A percentile compares a stretch with the other conserved stretches of the same genome.
phyloP scores from a whole-genome alignment of 2,888 invertebrate genomes.

The Aphodius granarius region DNA sequence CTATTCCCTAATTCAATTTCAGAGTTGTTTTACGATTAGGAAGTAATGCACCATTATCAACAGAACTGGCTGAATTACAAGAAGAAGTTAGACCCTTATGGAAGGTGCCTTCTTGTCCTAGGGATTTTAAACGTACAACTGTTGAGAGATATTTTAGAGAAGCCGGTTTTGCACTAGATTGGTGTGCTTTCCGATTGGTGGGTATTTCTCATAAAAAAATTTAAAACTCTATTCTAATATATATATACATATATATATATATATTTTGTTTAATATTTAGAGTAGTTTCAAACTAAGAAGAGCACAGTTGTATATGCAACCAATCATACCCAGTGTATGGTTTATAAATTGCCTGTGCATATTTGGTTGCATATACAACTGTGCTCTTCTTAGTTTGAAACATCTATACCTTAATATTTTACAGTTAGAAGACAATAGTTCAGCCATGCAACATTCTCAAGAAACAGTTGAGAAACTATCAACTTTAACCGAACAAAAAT shows the following conservation, averaged over 20 bases:
- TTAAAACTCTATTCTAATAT: background rate
- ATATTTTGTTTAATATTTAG: background rate
- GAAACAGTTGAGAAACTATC: constrained; percentile 47
- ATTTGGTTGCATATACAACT: too few relatives aligned
- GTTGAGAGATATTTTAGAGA: constrained; percentile 82
- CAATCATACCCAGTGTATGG: too few relatives aligned
- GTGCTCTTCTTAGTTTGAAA: constrained; percentile 4
- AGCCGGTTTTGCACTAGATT: constrained; percentile 78
- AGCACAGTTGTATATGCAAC: too few relatives aligned
- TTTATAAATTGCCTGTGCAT: too few relatives aligned
- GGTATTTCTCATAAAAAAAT: too few relatives aligned
- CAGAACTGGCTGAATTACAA: constrained; percentile 67
- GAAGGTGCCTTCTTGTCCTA: constrained; percentile 75
- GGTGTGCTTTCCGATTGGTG: constrained; percentile 87
- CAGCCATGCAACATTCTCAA: constrained; percentile 47
- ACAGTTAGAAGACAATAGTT: constrained; percentile 50
- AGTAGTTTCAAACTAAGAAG: too few relatives aligned
- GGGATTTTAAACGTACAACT: constrained; percentile 81
- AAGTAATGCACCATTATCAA: constrained; percentile 73
- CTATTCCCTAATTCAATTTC: constrained; percentile 27
- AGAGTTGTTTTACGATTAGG: constrained; percentile 83
- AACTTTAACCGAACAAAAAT: constrained; percentile 47
- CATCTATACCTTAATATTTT: constrained; percentile 34
- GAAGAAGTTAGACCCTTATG: constrained; percentile 82
- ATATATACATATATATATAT: background rate